Evolutionary conservation across 2,113 vertebrate species (phyloP).

Genomic region (Spea multiplicata): DNA sequence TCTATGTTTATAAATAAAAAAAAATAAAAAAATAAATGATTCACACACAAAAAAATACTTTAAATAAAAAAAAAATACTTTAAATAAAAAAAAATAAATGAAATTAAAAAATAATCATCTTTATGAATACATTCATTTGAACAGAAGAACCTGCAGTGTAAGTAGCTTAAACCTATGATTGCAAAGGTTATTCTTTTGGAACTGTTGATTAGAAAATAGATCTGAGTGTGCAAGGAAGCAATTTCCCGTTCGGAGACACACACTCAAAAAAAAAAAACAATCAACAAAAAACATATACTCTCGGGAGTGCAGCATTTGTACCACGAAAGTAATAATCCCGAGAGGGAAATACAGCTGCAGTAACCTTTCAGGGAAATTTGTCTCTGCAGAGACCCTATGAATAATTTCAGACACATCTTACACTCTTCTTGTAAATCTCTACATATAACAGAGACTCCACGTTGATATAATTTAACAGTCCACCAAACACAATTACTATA

Average conservation of each 20-base stretch:
- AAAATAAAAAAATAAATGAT: too few species aligned
- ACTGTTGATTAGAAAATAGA: constrained; percentile 32
- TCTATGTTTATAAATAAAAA: too few species aligned
- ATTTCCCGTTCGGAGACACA: constrained; percentile 5
- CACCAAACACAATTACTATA: constrained; percentile 24
- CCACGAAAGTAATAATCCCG: constrained; percentile 1
- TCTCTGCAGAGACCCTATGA: constrained; percentile 38
- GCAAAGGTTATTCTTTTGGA: constrained; percentile 11
- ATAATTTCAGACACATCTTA: constrained; percentile 29
- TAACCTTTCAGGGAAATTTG: constrained; percentile 42
- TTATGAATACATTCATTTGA: too few species aligned
- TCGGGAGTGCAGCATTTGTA: constrained; percentile 2
- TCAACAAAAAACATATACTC: constrained; percentile 33
- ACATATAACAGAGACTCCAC: background rate
- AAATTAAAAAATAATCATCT: too few species aligned
- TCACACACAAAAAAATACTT: too few species aligned
- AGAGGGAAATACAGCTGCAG: constrained; percentile 24
- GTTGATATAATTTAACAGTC: constrained; percentile 7
- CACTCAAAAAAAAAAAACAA: background rate
- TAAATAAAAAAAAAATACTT: too few species aligned
- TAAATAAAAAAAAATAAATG: too few species aligned
- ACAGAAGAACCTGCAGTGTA: too few species aligned
- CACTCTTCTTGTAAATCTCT: constrained; percentile 22
- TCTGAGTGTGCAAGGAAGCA: constrained; percentile 2
- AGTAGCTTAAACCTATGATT: background rate